These are phyloP conservation scores for Cavia aperea DNA, from an alignment of 2,113 vertebrate genomes.

Conservation along the genomic window DNA sequence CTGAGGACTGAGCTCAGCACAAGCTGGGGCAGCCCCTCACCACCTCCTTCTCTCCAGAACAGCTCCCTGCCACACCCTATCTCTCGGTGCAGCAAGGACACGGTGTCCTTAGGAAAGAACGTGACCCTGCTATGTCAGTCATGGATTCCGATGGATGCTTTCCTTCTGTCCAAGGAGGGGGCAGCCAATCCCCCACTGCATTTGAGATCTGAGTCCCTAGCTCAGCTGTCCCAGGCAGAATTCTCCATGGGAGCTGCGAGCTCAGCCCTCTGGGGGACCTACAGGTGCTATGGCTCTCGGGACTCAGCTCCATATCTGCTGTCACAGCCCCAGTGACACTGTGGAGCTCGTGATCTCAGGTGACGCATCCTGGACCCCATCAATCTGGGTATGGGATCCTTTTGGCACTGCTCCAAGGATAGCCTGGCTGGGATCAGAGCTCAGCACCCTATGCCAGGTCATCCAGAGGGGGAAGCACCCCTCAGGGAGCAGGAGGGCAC, in stretches of 20 bases:
- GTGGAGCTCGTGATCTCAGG: background rate
- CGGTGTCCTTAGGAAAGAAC: background rate
- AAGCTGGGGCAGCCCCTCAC: background rate
- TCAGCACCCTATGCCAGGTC: too few relatives aligned
- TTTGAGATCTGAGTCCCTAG: background rate
- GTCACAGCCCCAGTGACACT: background rate
- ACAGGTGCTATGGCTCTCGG: background rate
- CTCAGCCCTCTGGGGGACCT: background rate
- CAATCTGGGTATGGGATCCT: too few relatives aligned
- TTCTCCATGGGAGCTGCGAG: background rate
- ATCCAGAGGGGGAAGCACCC: too few relatives aligned
- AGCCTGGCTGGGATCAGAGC: background rate
- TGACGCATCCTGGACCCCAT: background rate
- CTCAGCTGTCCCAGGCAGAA: background rate
- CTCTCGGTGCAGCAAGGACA: background rate
- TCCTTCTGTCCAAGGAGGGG: background rate
- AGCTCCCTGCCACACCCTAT: too few relatives aligned
- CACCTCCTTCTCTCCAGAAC: background rate
- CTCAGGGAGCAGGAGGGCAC: too few relatives aligned
- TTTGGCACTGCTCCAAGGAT: too few relatives aligned
- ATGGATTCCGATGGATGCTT: background rate
- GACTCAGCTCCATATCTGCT: background rate
- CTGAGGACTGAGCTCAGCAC: background rate
- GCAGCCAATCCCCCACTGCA: background rate
- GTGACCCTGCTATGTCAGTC: background rate